Base-by-base conservation (phyloP, 1,140 invertebrate genomes). In the Halictus rubicundus region DNA sequence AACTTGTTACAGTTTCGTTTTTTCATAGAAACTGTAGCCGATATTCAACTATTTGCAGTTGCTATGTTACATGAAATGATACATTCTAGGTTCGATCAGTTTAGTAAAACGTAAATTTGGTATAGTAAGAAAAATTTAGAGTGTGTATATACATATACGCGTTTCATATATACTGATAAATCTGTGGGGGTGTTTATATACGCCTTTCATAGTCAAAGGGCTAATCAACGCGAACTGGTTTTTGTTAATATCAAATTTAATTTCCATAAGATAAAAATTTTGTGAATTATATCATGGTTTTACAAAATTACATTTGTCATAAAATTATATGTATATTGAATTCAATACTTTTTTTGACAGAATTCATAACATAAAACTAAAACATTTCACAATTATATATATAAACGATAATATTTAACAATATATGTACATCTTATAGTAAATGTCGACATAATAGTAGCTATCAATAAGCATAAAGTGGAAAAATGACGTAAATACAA, bases 231-330 rank as follows among this genome's bases (percentile, higher is more conserved):
- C 27, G 14, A 60, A 46, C 39, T 14, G 1, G 10, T 37, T 61
- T 60, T 19, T 46, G 10, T 61, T 21, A 70, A 64, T 71, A n/a
- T n/a, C 25, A 49, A 52, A n/a, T 64, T 78, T 65, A 72, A 72
- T 78, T 42, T 64, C 25, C 23, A 39, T 63, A 54, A 39, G 46
- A 78, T 71, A 2, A 21, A 37, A 68, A 5, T 60, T n/a, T 59
- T 37, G 14, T 37, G 21, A 66, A 66, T 73, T 74, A 66, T 79
- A 79, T 74, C 60, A 5, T 25, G 27, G 46, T 61, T 49, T 79
- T 79, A 79, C 63, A 79, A 74, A 79, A 79, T 79, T 72, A 73
- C 73, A 79, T 66, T 39, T 79, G 32, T 74, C 70, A 60, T 52
- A 78, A 78, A 78, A 72, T 78, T 73, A 73, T 73, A 37, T 66